Percentiles rank a stretch among this genome's conserved stretches.
phyloP scores from a whole-genome alignment of 2,113 vertebrate species.

The Sceloporus tristichus region DNA sequence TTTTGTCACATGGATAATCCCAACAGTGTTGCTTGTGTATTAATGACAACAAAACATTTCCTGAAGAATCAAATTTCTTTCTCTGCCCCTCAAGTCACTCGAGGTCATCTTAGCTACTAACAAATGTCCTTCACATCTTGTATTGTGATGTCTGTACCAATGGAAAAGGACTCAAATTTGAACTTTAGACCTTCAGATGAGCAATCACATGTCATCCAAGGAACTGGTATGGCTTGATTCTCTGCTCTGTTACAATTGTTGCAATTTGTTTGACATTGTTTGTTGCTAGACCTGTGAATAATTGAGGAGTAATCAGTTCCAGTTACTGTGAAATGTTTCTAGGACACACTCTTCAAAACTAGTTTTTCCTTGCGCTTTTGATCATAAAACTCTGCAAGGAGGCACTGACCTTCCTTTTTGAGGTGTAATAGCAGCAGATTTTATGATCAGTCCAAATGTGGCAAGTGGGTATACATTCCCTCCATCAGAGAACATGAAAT shows the following conservation, averaged over 20 bases:
- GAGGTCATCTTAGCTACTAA: background rate
- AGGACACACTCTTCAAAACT: background rate
- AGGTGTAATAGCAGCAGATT: no score
- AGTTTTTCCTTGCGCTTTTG: no score
- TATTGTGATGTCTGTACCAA: background rate
- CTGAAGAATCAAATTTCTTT: background rate
- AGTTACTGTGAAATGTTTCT: background rate
- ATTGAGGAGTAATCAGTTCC: background rate
- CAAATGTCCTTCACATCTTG: background rate
- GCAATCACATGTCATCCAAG: background rate
- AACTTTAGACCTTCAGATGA: background rate
- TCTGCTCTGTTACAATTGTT: fast-evolving
- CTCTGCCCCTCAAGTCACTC: background rate
- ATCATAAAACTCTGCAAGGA: background rate
- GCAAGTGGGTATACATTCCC: no score
- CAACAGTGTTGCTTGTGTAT: no score
- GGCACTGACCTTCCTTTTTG: background rate
- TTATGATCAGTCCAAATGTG: no score
- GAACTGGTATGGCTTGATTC: background rate
- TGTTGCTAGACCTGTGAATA: background rate
- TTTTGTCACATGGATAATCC: no score
- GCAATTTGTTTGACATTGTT: background rate
- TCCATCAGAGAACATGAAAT: background rate
- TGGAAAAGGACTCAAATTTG: background rate
- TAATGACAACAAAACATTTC: background rate